Evolutionary conservation across 2,113 vertebrate species (phyloP).

Genomic region (Albula goreensis): DNA sequence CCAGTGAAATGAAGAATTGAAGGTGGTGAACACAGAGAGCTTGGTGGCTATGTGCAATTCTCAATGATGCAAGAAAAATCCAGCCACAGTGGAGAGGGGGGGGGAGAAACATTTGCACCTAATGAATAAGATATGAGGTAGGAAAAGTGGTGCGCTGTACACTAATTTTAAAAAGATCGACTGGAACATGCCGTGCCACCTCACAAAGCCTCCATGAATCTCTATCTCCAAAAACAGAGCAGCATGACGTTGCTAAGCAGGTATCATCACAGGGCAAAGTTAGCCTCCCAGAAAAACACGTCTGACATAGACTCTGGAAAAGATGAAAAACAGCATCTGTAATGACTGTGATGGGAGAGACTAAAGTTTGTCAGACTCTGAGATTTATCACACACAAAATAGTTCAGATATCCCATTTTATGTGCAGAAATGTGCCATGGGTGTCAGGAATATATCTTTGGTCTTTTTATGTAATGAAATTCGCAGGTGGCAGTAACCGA

Average conservation of each 20-base stretch:
- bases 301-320: not conserved
- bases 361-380: not conserved
- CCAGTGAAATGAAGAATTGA: too few species aligned
- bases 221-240: conserved; percentile 35
- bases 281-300: not conserved
- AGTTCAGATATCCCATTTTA: not conserved
- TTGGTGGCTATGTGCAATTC: not conserved
- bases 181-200: conserved; percentile 28
- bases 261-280: not conserved
- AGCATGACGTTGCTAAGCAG: conserved; percentile 29
- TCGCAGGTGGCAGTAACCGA: too few species aligned
- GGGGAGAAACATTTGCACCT: conserved; percentile 62
- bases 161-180: conserved; percentile 62
- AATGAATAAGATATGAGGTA: conserved; percentile 69
- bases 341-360: not conserved
- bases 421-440: not conserved
- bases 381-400: not conserved
- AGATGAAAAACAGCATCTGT: not conserved
- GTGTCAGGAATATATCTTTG: too few species aligned
- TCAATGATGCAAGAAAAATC: not conserved
- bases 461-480: too few species aligned
- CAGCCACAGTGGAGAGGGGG: conserved; percentile 10
- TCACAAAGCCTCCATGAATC: not conserved
- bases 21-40: not conserved
- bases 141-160: conserved; percentile 53